A percentile compares a stretch with the other conserved stretches of the same genome.
Evolutionary conservation across 92 coral and sea anemone genomes (phyloP).

Genomic region (Nematostella vectensis): DNA sequence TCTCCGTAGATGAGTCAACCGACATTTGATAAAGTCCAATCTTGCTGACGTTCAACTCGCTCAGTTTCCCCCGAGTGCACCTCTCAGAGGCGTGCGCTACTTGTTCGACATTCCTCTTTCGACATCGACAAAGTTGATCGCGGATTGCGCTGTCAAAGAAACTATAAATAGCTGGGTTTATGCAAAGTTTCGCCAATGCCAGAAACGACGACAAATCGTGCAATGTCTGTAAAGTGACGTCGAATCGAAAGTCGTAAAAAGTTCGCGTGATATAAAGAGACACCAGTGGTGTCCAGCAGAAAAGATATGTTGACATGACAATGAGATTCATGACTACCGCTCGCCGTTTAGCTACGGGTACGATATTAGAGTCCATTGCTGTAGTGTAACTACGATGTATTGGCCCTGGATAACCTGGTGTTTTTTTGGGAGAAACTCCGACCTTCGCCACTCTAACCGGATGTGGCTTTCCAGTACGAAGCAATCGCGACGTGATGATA

Average conservation of each 20-base stretch:
- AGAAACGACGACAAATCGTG: conserved; percentile 72
- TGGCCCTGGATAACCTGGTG: conserved; percentile 29
- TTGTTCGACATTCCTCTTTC: conserved; percentile 33
- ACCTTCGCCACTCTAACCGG: conserved; percentile 22
- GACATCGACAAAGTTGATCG: conserved; percentile 70
- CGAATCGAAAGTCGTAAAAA: conserved; percentile 39
- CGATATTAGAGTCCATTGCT: conserved; percentile 68
- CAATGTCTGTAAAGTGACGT: conserved; percentile 40
- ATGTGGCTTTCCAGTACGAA: conserved; percentile 50
- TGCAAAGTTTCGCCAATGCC: conserved; percentile 81
- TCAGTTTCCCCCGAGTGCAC: conserved; percentile 68
- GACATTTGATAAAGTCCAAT: conserved; percentile 36
- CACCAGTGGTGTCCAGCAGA: conserved; percentile 91
- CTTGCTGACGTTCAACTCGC: conserved; percentile 84
- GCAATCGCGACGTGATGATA: conserved; percentile 53
- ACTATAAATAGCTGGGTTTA: conserved; percentile 88
- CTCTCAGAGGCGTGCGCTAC: conserved; percentile 52
- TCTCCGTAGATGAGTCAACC: conserved; percentile 19
- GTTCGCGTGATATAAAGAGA: conserved; percentile 57
- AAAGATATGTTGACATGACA: conserved; percentile 79
- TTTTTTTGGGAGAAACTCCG: conserved; percentile 23
- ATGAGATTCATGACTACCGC: conserved; percentile 94
- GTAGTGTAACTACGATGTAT: conserved; percentile 58
- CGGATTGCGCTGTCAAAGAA: conserved; percentile 88
- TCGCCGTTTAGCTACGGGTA: conserved; percentile 89